A percentile compares a stretch with the other conserved stretches of the same genome.
Conservation (phyloP, 2,888 invertebrate species). For the Beris chalybata region DNA sequence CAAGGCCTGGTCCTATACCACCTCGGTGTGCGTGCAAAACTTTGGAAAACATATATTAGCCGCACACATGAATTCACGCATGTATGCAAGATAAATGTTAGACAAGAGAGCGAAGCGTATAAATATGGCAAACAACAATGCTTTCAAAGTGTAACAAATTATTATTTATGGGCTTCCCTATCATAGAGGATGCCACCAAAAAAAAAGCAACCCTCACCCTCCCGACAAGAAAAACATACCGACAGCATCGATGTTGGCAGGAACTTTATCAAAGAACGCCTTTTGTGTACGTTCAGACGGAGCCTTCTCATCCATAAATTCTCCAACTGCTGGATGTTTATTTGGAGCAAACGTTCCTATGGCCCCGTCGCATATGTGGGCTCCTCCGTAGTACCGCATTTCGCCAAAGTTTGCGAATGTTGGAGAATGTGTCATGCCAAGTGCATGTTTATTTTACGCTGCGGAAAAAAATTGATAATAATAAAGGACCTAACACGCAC, state of each 20-base stretch:
- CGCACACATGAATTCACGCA: slow-evolving; percentile 20
- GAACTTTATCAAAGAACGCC: slow-evolving; percentile 30
- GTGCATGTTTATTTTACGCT: slow-evolving; percentile 16
- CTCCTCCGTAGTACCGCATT: background rate
- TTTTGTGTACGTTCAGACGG: slow-evolving; percentile 19
- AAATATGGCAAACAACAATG: slow-evolving; percentile 28
- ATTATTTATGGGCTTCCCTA: slow-evolving; percentile 29
- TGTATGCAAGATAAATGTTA: slow-evolving; percentile 26
- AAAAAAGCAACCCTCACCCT: slow-evolving; percentile 8
- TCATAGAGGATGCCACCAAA: slow-evolving; percentile 17
- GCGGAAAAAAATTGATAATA: slow-evolving; percentile 7
- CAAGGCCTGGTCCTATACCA: too few species aligned
- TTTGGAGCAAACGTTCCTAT: slow-evolving; percentile 22
- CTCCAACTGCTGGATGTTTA: slow-evolving; percentile 32
- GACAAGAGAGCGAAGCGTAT: slow-evolving; percentile 11
- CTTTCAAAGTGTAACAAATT: slow-evolving; percentile 22
- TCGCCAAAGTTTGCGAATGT: background rate
- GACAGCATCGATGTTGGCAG: slow-evolving; percentile 22
- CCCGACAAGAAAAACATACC: slow-evolving; percentile 24
- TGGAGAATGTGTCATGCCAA: slow-evolving; percentile 23
- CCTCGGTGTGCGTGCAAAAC: too few species aligned
- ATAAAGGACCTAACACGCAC: slow-evolving; percentile 27
- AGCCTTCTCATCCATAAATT: slow-evolving; percentile 25
- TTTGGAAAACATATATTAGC: background rate
- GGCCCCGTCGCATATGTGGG: slow-evolving; percentile 11